Evolutionary conservation across 1,140 invertebrate genomes (phyloP), one percentile per base, ranked within the genome.

Genomic region (Pogonus chalceus): DNA sequence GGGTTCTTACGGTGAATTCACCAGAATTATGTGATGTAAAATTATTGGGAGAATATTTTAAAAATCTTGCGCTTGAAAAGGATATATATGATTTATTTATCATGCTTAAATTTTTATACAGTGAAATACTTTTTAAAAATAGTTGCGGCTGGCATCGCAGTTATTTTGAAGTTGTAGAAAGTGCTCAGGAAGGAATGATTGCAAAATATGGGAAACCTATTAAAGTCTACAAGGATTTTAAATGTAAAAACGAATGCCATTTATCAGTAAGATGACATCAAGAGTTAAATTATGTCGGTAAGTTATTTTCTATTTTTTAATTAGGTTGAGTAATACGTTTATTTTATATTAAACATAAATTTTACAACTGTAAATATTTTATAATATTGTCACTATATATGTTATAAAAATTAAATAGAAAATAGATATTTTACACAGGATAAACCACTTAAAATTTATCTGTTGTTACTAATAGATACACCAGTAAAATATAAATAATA

Each of bases 21-120:
- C 74, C 74, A 7, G 56, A 66, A 47, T 35, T 57, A 12, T 59
- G 66, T 51, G 74, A 76, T 64, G 58, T 72, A 1, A 57, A 64
- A 26, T 71, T 75, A 64, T 57, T 75, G 12, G 62, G 62, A 23
- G 51, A 60, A 4, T 67, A 74, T 59, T 61, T 74, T 2, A 58
- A 61, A 51, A 39, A 65, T 47, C 58, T 71, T 23, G 65, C 67
- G 9, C 49, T 60, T 18, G 53, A 62, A 49, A 54, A 62, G 20
- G 55, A 65, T 26, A 62, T 72, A 20, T 69, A 72, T 39, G 51
- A 58, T 20, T 55, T 74, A 14, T 59, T 63, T 52, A 56, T 62
- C 16, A 55, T 66, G 2, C 52, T 72, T 12, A 69, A 65, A 54
- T 73, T 67, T 59, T 56, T 76, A 12, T 61, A 70, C 31, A 71